phyloP scores from a whole-genome alignment of 2,113 vertebrate species.

The Cebidichthys violaceus region DNA sequence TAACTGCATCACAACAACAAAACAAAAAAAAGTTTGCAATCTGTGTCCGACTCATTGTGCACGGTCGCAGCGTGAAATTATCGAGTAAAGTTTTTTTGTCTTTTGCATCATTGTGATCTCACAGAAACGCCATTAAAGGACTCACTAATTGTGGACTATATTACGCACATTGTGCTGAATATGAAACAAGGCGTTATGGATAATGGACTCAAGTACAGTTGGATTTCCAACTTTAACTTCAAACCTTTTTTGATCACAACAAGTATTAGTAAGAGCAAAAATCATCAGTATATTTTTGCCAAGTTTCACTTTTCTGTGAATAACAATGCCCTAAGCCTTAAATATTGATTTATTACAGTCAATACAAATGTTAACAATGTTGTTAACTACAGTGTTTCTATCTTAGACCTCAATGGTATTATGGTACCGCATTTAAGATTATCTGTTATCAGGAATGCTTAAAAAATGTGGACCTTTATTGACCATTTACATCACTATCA shows the following conservation, averaged over 20 bases:
- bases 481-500: neutral
- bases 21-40: too few relatives aligned
- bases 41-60: neutral
- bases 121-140: neutral
- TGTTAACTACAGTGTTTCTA: neutral
- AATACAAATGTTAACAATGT: neutral
- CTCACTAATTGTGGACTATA: neutral
- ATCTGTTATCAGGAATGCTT: neutral
- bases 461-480: neutral
- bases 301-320: neutral
- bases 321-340: neutral
- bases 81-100: too few relatives aligned
- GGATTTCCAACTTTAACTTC: neutral
- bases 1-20: too few relatives aligned
- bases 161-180: neutral
- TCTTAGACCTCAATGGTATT: neutral
- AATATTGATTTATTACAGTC: neutral
- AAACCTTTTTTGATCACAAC: neutral
- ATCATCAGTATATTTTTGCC: neutral
- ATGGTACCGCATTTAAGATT: neutral
- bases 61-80: neutral
- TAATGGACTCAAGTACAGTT: neutral
- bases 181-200: neutral
- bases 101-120: too few relatives aligned
- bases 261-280: neutral